phyloP scores from a whole-genome alignment of 1,140 invertebrate species.

The Monochamus saltuarius region DNA sequence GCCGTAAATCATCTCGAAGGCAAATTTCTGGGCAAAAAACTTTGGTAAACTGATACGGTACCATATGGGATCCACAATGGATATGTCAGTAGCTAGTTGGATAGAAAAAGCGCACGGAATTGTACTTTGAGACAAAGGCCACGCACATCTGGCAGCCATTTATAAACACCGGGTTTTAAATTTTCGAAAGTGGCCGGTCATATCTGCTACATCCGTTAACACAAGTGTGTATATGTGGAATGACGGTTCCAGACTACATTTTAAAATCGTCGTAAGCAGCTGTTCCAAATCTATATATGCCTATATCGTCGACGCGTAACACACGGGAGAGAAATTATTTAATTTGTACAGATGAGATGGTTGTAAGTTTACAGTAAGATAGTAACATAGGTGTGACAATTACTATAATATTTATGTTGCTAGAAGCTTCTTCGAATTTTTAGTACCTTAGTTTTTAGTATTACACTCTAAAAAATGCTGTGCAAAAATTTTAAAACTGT shows the following conservation, averaged over 20 bases:
- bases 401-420: too few species aligned
- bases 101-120: constrained; percentile 28
- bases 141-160: constrained; percentile 34
- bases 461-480: too few species aligned
- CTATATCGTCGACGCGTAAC: too few species aligned
- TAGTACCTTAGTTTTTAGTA: too few species aligned
- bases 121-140: constrained; percentile 31
- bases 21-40: constrained; percentile 11
- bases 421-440: too few species aligned
- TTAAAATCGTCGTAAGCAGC: neutral
- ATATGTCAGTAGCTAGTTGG: constrained; percentile 27
- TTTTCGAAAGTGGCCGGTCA: constrained; percentile 20
- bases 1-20: constrained; percentile 13
- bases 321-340: too few species aligned
- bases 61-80: constrained; percentile 36
- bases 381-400: too few species aligned
- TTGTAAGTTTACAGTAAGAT: too few species aligned
- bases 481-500: too few species aligned
- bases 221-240: constrained; percentile 11
- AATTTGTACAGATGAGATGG: too few species aligned
- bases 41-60: constrained; percentile 29
- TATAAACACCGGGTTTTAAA: constrained; percentile 22
- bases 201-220: constrained; percentile 19
- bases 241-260: neutral
- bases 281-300: too few species aligned